Conservation (phyloP, 2,113 vertebrate species). For the Microcebus tavaratra region DNA sequence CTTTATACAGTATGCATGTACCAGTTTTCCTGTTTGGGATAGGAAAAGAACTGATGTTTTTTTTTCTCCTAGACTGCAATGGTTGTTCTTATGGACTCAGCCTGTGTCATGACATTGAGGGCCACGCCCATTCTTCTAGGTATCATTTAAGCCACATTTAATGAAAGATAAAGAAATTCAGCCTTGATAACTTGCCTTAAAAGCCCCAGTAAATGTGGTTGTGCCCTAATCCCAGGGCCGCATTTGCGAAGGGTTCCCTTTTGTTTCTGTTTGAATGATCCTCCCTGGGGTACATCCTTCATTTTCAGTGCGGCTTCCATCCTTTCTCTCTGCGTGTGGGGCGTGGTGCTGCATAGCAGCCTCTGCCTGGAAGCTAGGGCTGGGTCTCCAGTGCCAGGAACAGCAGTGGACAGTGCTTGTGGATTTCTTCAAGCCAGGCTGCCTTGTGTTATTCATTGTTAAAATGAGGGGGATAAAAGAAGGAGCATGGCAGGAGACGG, state of each 20-base stretch:
- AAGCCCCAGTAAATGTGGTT: background rate
- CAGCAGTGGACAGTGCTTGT: background rate
- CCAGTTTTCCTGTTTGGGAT: background rate
- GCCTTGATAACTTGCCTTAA: background rate
- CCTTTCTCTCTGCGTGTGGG: slow-evolving; percentile 35
- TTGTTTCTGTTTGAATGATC: background rate
- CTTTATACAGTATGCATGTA: background rate
- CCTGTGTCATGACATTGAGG: background rate
- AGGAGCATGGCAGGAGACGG: background rate
- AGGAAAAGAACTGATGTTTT: background rate
- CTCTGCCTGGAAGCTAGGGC: background rate
- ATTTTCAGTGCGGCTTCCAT: background rate
- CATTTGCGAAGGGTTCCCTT: background rate
- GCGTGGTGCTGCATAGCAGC: slow-evolving; percentile 46
- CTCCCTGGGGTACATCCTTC: background rate
- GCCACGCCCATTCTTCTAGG: slow-evolving; percentile 71
- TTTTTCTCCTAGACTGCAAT: background rate
- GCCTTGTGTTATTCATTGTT: slow-evolving; percentile 57
- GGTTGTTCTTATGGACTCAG: background rate
- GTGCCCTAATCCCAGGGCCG: background rate
- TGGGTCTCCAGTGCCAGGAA: slow-evolving; percentile 13
- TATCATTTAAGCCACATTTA: background rate
- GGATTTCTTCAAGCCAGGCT: slow-evolving; percentile 48
- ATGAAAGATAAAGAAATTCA: background rate
- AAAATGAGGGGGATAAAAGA: background rate